Evolutionary conservation across 1,140 invertebrate species (phyloP).

Genomic region (Achatina immaculata): DNA sequence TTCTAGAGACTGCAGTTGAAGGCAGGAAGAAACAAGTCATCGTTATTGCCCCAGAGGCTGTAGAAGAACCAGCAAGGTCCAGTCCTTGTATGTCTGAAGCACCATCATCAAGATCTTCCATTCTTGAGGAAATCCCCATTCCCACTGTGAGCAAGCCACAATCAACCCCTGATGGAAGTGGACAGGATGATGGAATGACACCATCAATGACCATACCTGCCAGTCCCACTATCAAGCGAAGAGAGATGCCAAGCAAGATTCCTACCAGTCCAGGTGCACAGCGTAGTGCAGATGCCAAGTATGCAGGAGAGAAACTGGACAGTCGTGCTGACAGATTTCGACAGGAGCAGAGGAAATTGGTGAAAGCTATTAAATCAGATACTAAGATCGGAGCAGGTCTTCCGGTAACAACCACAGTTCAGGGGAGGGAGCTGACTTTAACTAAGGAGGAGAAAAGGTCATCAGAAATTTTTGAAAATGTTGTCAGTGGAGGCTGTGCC

Average conservation of each 20-base stretch:
- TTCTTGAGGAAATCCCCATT: conserved; percentile 31
- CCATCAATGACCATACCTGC: conserved; percentile 33
- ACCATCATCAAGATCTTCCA: conserved; percentile 16
- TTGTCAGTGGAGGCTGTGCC: conserved; percentile 23
- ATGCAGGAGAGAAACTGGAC: conserved; percentile 25
- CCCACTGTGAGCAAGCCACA: conserved; percentile 30
- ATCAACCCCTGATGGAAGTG: not conserved
- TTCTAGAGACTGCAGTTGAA: not conserved
- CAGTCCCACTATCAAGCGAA: conserved; percentile 38
- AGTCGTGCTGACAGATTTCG: conserved; percentile 38
- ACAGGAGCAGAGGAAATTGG: conserved; percentile 44
- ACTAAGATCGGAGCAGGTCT: conserved; percentile 23
- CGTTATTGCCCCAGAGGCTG: not conserved
- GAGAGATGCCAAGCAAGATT: conserved; percentile 28
- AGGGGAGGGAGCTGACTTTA: not conserved
- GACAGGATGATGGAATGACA: conserved; percentile 15
- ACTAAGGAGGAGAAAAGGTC: conserved; percentile 4
- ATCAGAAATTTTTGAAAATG: conserved; percentile 16
- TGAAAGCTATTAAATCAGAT: conserved; percentile 44
- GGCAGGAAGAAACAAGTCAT: not conserved
- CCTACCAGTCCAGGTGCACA: conserved; percentile 19
- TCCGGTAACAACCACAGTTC: too few species aligned
- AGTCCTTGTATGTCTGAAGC: not conserved
- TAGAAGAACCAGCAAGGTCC: not conserved
- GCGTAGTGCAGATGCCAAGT: conserved; percentile 6